These are phyloP conservation scores for Peromyscus aztecus DNA, from an alignment of 2,797 vertebrate species.

Conservation along the genomic window DNA sequence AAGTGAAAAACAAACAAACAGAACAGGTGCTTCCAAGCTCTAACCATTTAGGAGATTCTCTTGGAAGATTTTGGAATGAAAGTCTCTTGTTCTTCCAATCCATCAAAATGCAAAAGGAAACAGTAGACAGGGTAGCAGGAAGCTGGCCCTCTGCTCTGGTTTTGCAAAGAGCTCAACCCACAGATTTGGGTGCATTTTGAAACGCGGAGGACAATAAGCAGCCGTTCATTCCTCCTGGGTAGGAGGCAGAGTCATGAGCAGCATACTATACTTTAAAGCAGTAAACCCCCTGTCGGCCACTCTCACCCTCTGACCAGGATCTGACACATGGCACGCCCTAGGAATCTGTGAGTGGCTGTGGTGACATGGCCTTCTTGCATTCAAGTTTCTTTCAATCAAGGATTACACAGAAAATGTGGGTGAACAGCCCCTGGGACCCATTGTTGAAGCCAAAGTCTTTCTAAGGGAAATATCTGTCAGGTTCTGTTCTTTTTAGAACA, in stretches of 20 bases:
- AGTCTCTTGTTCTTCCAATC: background rate
- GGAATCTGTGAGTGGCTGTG: conserved; percentile 64
- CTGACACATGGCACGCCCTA: conserved; percentile 67
- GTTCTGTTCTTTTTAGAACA: conserved; percentile 7
- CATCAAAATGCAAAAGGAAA: conserved; percentile 44
- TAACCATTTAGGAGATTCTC: conserved; percentile 54
- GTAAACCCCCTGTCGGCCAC: background rate
- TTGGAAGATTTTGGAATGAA: conserved; percentile 23
- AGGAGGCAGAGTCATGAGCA: background rate
- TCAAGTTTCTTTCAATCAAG: conserved; percentile 69
- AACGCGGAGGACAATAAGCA: conserved; percentile 28
- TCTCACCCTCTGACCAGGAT: background rate
- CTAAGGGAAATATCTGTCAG: background rate
- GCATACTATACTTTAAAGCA: background rate
- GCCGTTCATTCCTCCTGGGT: background rate
- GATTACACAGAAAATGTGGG: conserved; percentile 23
- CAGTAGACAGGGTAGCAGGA: background rate
- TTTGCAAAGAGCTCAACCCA: background rate
- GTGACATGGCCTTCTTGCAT: conserved; percentile 10
- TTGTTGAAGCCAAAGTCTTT: conserved; percentile 71
- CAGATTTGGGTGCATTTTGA: conserved; percentile 34
- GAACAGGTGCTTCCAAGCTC: background rate
- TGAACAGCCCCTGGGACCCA: background rate
- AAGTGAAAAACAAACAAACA: background rate
- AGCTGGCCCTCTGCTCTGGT: conserved; percentile 34